These are phyloP conservation scores for Ceyx cyanopectus DNA, from an alignment of 2,113 vertebrate species.

Conservation along the genomic window DNA sequence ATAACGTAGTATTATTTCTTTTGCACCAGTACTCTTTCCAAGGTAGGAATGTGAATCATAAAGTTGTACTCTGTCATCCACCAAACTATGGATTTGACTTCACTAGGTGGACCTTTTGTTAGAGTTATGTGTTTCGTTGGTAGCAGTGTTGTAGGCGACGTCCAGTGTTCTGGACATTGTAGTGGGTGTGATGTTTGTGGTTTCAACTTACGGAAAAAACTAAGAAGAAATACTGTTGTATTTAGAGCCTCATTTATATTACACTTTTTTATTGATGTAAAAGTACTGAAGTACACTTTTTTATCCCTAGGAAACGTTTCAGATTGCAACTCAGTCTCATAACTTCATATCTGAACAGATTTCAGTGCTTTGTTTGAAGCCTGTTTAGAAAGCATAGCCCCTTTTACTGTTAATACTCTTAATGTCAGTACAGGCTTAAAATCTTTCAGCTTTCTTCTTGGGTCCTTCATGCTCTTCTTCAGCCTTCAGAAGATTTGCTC, in stretches of 20 bases:
- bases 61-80: background rate
- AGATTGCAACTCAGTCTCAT: background rate
- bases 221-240: background rate
- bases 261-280: background rate
- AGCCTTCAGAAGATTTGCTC: background rate
- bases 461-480: background rate
- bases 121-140: background rate
- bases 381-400: background rate
- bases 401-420: background rate
- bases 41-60: background rate
- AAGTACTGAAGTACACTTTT: background rate
- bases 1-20: background rate
- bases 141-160: background rate
- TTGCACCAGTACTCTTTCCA: background rate
- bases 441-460: background rate
- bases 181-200: background rate
- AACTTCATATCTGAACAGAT: background rate
- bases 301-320: background rate
- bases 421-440: background rate
- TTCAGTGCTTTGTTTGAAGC: background rate
- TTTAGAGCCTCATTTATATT: background rate
- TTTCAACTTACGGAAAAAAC: background rate
- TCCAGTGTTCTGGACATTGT: background rate
- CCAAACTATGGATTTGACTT: background rate
- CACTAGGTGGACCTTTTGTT: background rate